Conservation (phyloP, 1,140 invertebrate genomes). For the Hypsibius dujardini region DNA sequence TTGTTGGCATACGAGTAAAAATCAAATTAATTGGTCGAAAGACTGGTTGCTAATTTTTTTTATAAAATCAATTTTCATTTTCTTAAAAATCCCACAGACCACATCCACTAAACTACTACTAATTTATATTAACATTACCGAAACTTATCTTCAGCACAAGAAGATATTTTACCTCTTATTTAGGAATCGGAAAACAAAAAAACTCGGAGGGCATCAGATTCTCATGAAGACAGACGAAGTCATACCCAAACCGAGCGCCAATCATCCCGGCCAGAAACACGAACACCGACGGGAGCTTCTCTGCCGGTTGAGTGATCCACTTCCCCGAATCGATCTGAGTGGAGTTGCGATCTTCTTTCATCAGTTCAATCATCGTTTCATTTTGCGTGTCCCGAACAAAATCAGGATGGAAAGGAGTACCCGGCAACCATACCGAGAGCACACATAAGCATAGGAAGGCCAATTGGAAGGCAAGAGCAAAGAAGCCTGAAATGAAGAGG, state of each 20-base stretch:
- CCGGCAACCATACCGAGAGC: slow-evolving; percentile 37
- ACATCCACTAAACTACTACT: too few species aligned
- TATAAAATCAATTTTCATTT: too few species aligned
- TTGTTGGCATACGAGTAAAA: too few species aligned
- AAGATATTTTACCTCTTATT: too few species aligned
- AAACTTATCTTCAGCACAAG: too few species aligned
- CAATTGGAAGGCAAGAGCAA: slow-evolving; percentile 27
- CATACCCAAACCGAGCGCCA: slow-evolving; percentile 33
- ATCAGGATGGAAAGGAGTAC: slow-evolving; percentile 38
- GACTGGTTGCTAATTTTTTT: too few species aligned
- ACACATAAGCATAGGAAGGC: slow-evolving; percentile 35
- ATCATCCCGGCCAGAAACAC: slow-evolving; percentile 36
- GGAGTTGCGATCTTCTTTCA: slow-evolving; percentile 15
- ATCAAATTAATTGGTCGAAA: too few species aligned
- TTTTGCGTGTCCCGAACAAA: slow-evolving; percentile 20
- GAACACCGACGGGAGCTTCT: slow-evolving; percentile 29
- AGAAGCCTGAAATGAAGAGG: slow-evolving; percentile 17
- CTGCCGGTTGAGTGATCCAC: slow-evolving; percentile 8
- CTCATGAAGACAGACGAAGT: too few species aligned
- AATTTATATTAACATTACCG: too few species aligned
- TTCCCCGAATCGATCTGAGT: background rate
- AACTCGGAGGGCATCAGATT: too few species aligned
- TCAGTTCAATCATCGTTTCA: slow-evolving; percentile 9
- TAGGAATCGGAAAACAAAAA: too few species aligned
- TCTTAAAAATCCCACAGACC: too few species aligned